Percentiles rank a stretch among this genome's conserved stretches.
Evolutionary conservation across 2,888 invertebrate species (phyloP).

Genomic region (Nemoura dubitans): DNA sequence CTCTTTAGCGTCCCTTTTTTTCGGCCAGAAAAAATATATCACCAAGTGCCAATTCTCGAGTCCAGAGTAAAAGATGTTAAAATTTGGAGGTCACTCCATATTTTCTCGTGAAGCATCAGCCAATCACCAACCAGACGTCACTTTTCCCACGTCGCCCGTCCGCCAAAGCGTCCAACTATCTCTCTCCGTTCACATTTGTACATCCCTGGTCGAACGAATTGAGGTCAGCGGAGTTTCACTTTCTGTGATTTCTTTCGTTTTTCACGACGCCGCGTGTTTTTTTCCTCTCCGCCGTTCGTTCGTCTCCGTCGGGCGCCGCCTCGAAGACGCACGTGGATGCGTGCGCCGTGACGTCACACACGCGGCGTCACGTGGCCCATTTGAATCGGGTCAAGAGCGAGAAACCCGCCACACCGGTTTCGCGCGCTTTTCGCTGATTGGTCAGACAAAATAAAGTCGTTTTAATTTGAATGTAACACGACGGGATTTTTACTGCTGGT

Average conservation of each 20-base stretch:
- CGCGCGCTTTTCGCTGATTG: background rate
- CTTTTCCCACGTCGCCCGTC: background rate
- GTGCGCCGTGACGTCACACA: background rate
- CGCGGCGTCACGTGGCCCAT: background rate
- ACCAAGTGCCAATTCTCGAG: no score
- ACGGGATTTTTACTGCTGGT: background rate
- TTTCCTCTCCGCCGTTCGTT: background rate
- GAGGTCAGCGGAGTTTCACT: conserved; percentile 26
- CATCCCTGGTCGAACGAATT: background rate
- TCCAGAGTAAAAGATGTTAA: no score
- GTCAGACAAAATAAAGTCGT: background rate
- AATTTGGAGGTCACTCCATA: no score
- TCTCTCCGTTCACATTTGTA: background rate
- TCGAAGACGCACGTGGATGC: background rate
- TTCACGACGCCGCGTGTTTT: background rate
- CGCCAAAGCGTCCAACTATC: background rate
- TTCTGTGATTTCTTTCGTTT: conserved; percentile 31
- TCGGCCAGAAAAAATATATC: no score
- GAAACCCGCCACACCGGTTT: background rate
- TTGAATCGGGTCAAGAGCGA: background rate
- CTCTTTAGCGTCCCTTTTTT: no score
- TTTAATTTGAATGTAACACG: background rate
- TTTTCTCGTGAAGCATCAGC: no score
- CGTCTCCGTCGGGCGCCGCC: background rate
- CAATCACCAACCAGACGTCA: no score